Base-by-base conservation (phyloP, 2,797 vertebrate species). In the Sorex maritimensis region DNA sequence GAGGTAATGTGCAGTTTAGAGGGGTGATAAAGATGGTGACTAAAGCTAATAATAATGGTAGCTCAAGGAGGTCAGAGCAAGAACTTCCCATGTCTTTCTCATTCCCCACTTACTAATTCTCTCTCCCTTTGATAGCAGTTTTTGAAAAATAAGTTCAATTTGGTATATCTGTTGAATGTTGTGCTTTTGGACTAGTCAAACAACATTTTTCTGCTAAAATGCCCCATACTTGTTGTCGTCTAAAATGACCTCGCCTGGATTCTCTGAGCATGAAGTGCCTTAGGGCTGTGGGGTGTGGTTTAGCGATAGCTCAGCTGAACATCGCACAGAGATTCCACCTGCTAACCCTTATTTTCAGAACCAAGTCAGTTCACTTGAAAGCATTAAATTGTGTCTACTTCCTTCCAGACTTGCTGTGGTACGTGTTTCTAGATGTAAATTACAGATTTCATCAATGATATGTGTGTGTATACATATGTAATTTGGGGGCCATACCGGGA, bases 131-230 rank as follows among this genome's bases (percentile, higher is more conserved):
- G n/a, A 46, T 77, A 28, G 63, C 46, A 11, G 34, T 55, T 58
- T 69, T 7, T 82, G 58, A 84, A 81, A 89, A 49, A 91, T n/a
- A 49, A 38, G 15, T 80, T 86, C 38, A 89, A 85, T 24, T 7
- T 65, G 49, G 13, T 17, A 6, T 82, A 75, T 85, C 41, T 90
- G 38, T 75, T 21, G 34, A 67, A 38, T 52, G 13, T 61, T 81
- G 30, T n/a, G 28, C 52, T 69, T 90, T 88, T 63, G 49, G 69
- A 90, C 46, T 41, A 73, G 44, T 80, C 90, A n/a, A 90, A 30
- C 63, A 83, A 69, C 84, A 24, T 80, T 85, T 88, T 86, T 74
- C 41, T 69, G 17, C 79, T 82, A 80, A 38, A 52, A 52, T 52
- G 49, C 49, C 49, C 49, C 49, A 11, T 52, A 34, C 13, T n/a